Evolutionary conservation across 2,797 vertebrate species (phyloP), one percentile per base, ranked within the genome.

Genomic region (Gallinago solitaria): DNA sequence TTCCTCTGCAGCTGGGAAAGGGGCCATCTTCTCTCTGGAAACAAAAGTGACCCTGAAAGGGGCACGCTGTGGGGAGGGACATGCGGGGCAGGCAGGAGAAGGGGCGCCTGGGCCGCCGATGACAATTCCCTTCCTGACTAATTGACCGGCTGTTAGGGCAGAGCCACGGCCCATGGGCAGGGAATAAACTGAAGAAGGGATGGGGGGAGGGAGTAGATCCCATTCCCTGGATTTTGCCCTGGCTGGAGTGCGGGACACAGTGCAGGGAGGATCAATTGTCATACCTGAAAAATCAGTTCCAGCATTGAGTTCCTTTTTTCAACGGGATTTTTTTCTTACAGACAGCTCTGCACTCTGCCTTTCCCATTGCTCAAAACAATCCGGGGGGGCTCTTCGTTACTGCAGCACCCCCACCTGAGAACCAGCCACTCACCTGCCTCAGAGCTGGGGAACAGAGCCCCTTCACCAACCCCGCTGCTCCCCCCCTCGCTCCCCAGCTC

Each of bases 1-100:
- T 12, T 47, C 45, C 45, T 47, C 33, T 35, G 18, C 27, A 48
- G 0, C 18, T 16, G 24, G 37, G 48, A 25, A 50, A 50, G 48
- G 23, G 48, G 5, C 6, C 3, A 1, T 17, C 3, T 5, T 35
- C 39, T 35, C 54, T 45, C 64, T 27, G 33, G 43, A 37, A 35
- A 35, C 12, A 33, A 56, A 51, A 37, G 47, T 1, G 2, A 13
- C 25, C 3, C 0, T 9, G 51, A 37, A 63, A 24, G 6, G 6
- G 30, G 39, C 35, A 4, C 3, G 47, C 30, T 47, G 25, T 17
- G 61, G 35, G 30, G 30, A 30, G 47, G 7, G 30, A 16, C 19
- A 4, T 1, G 2, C 7, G 50, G 57, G 51, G 53, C 77, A 56
- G 61, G 21, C 2, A 1, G 39, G 23, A 75, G 51, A 35, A 48